Evolutionary conservation across 2,888 invertebrate genomes (phyloP).

Genomic region (Dolomedes plantarius): DNA sequence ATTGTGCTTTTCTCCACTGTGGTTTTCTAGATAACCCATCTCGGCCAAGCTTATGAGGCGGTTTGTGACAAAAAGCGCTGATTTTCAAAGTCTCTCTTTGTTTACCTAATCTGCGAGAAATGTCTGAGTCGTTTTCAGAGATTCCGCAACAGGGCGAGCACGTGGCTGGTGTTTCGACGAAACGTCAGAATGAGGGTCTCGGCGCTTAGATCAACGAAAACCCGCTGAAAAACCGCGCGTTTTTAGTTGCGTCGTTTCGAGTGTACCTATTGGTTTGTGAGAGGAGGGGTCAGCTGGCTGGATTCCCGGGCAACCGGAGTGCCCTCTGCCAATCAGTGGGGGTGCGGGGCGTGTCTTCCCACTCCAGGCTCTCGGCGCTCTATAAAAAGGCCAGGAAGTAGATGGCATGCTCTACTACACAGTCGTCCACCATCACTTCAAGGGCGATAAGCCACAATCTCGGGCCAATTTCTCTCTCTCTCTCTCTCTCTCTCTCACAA

Average conservation of each 20-base stretch:
- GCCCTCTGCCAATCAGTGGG: conserved; percentile 67
- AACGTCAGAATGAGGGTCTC: too few relatives aligned
- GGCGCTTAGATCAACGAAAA: conserved; percentile 2
- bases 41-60: too few relatives aligned
- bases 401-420: conserved; percentile 38
- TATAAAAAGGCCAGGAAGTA: conserved; percentile 57
- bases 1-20: too few relatives aligned
- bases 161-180: too few relatives aligned
- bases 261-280: conserved; percentile 27
- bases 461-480: conserved; percentile 18
- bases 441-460: conserved; percentile 30
- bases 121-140: too few relatives aligned
- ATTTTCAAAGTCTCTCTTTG: too few relatives aligned
- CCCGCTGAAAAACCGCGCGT: conserved; percentile 20
- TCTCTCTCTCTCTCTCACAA: conserved; percentile 3
- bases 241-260: background rate
- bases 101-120: too few relatives aligned
- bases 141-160: too few relatives aligned
- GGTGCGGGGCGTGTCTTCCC: conserved; percentile 50
- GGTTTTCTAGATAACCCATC: too few relatives aligned
- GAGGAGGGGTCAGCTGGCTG: conserved; percentile 57
- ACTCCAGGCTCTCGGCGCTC: conserved; percentile 5
- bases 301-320: conserved; percentile 33
- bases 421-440: conserved; percentile 35
- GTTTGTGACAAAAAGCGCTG: too few relatives aligned